Percentiles rank a stretch among this genome's conserved stretches.
Conservation (phyloP, 2,113 vertebrate species). For the Vombatus ursinus region DNA sequence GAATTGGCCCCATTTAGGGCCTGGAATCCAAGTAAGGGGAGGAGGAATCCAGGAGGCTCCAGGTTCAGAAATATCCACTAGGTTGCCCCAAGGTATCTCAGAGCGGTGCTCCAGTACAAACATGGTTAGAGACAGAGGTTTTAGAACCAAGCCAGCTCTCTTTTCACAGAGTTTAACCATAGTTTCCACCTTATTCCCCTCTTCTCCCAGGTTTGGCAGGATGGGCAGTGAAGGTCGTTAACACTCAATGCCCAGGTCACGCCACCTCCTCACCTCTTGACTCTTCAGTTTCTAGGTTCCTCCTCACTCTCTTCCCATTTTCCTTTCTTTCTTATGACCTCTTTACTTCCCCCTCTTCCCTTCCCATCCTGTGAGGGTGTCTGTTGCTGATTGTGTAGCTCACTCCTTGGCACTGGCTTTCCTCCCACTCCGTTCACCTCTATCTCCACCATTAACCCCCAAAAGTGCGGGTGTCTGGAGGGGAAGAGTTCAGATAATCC, state of each 20-base stretch:
- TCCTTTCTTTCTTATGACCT: not conserved
- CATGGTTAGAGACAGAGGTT: not conserved
- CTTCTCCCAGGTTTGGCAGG: not conserved
- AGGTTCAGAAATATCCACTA: not conserved
- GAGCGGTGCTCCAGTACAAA: not conserved
- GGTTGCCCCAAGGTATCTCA: not conserved
- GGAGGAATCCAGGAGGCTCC: not conserved
- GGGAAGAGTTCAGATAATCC: not conserved
- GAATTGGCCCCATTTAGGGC: not conserved
- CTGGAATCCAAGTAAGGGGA: not conserved
- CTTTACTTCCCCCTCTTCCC: slow-evolving; percentile 26
- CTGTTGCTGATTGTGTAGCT: slow-evolving; percentile 45
- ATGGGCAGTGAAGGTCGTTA: not conserved
- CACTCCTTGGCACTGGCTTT: slow-evolving; percentile 22
- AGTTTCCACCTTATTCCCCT: not conserved
- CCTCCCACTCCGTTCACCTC: slow-evolving; percentile 6
- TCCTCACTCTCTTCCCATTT: slow-evolving; percentile 25
- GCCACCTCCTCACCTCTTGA: not conserved
- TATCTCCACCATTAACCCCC: not conserved
- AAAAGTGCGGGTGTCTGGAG: not conserved
- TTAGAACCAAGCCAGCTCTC: not conserved
- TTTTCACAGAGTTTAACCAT: not conserved
- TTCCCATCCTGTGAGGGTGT: not conserved
- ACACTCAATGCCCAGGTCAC: not conserved
- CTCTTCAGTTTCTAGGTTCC: not conserved